These are phyloP conservation scores for Nerophis lumbriciformis DNA, from an alignment of 2,113 vertebrate genomes.

Conservation along the genomic window DNA sequence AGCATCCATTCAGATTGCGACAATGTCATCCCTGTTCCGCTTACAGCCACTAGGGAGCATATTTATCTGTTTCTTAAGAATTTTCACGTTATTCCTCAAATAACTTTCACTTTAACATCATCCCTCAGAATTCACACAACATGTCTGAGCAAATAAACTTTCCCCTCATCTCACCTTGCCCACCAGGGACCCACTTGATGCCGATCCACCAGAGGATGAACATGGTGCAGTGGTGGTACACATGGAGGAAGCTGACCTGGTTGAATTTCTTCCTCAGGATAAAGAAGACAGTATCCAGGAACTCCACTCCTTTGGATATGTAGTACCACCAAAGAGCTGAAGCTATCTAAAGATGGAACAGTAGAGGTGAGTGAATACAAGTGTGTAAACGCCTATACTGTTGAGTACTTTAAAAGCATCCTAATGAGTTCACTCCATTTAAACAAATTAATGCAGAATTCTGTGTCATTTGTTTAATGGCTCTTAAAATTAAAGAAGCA, in stretches of 20 bases:
- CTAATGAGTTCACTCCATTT: neutral
- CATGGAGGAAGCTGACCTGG: conserved; percentile 97
- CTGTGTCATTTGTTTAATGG: neutral
- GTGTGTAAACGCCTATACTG: too few species aligned
- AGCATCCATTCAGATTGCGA: neutral
- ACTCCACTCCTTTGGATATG: conserved; percentile 96
- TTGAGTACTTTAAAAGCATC: neutral
- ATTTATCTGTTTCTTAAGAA: too few species aligned
- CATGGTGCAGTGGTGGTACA: conserved; percentile 99
- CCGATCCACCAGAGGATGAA: conserved; percentile 99
- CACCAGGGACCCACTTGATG: conserved; percentile 97
- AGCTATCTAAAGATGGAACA: conserved; percentile 81
- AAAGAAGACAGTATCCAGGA: conserved; percentile 96
- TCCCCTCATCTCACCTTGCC: conserved; percentile 82
- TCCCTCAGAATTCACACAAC: too few species aligned
- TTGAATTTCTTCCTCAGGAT: conserved; percentile 98
- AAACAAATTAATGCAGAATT: neutral
- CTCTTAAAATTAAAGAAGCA: too few species aligned
- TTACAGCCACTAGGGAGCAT: too few species aligned
- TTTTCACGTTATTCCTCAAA: too few species aligned
- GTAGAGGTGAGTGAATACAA: neutral
- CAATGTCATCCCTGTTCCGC: too few species aligned
- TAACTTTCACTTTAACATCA: too few species aligned
- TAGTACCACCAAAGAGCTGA: conserved; percentile 99
- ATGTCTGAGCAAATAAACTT: neutral